Evolutionary conservation across 2,888 invertebrate genomes (phyloP).

Genomic region (Peribatodes rhomboidaria): DNA sequence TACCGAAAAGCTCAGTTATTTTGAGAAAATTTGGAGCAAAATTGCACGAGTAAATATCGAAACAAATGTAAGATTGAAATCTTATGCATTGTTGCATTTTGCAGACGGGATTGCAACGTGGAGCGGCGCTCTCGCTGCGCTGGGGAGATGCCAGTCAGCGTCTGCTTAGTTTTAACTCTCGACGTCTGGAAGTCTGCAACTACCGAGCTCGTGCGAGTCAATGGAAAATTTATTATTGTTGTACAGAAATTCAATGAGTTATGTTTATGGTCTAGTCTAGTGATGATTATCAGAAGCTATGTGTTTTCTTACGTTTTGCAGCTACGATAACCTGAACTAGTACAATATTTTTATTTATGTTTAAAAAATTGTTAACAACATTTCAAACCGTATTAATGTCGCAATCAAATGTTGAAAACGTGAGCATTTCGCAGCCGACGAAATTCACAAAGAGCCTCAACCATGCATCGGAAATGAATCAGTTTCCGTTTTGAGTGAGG

Average conservation of each 20-base stretch:
- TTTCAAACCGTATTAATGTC: conserved; percentile 72
- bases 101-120: conserved; percentile 79
- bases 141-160: conserved; percentile 82
- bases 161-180: conserved; percentile 77
- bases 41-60: conserved; percentile 51
- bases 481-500: conserved; percentile 81
- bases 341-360: too few species aligned
- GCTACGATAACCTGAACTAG: background rate
- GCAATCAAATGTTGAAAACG: conserved; percentile 84
- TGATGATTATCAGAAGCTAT: background rate
- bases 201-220: conserved; percentile 48
- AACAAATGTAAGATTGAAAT: conserved; percentile 80
- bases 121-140: conserved; percentile 69
- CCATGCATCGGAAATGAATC: conserved; percentile 86
- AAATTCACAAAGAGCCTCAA: conserved; percentile 83
- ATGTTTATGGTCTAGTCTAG: background rate
- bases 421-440: conserved; percentile 81
- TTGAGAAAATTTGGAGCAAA: conserved; percentile 25
- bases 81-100: conserved; percentile 83
- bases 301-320: background rate
- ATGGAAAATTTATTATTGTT: conserved; percentile 41
- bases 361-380: conserved; percentile 50
- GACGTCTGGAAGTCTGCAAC: conserved; percentile 55
- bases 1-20: conserved; percentile 25
- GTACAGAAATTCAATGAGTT: background rate